Conservation (phyloP, 1,140 invertebrate species). For the Triops longicaudatus region DNA sequence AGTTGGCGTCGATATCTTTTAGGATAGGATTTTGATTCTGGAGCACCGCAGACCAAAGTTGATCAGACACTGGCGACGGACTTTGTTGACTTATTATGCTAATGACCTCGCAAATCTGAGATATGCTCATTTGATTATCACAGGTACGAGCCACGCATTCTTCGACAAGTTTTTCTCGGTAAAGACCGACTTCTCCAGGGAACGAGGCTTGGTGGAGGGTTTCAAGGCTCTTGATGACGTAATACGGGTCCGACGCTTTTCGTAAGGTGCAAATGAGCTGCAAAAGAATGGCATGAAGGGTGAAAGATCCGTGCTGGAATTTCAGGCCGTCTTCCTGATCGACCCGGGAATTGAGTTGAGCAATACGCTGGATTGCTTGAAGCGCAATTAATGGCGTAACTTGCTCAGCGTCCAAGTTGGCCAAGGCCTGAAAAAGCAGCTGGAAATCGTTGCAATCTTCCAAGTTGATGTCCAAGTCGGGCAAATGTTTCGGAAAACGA, state of each 20-base stretch:
- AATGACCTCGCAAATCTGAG: constrained; percentile 52
- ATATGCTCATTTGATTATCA: constrained; percentile 51
- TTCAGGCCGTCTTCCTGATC: constrained; percentile 25
- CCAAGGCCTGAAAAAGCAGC: not conserved
- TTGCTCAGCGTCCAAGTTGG: constrained; percentile 37
- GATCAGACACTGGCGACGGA: not conserved
- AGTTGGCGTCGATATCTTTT: constrained; percentile 47
- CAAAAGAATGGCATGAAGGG: constrained; percentile 40
- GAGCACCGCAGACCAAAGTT: not conserved
- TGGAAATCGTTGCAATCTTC: constrained; percentile 23
- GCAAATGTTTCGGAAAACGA: constrained; percentile 13
- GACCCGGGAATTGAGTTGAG: constrained; percentile 40
- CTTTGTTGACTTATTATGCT: constrained; percentile 38
- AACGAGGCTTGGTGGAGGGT: constrained; percentile 40
- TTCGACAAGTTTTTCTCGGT: constrained; percentile 49
- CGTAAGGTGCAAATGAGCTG: constrained; percentile 43
- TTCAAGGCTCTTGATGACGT: constrained; percentile 43
- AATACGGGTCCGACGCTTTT: constrained; percentile 38
- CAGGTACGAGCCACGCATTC: constrained; percentile 51
- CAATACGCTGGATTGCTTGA: constrained; percentile 44
- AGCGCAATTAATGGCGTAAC: constrained; percentile 46
- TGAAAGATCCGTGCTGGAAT: constrained; percentile 36
- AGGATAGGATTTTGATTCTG: not conserved
- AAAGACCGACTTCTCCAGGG: constrained; percentile 41
- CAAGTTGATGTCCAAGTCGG: constrained; percentile 12